Conservation (phyloP, 1,140 invertebrate genomes). For the Lepidurus arcticus region DNA sequence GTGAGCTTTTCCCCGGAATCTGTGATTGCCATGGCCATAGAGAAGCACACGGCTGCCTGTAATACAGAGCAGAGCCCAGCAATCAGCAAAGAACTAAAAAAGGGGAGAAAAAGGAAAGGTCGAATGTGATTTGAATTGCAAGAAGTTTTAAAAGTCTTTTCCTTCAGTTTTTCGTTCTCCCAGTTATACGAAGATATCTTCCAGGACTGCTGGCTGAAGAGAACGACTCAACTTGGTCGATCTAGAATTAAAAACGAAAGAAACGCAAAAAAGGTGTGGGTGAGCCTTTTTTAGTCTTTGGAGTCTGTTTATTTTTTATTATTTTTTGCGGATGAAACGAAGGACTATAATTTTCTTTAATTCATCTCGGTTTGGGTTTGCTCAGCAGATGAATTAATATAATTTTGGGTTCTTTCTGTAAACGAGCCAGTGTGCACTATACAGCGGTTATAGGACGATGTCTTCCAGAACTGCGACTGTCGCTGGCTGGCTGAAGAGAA, state of each 20-base stretch:
- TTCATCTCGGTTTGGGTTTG: not conserved
- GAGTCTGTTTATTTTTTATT: not conserved
- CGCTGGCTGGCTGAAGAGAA: too few relatives aligned
- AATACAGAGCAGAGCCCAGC: conserved; percentile 13
- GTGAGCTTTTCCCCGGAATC: conserved; percentile 7
- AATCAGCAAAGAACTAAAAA: conserved; percentile 2
- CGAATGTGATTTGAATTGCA: conserved; percentile 15
- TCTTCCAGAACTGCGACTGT: too few relatives aligned
- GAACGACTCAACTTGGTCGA: not conserved
- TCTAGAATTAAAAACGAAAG: not conserved
- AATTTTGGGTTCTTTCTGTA: not conserved
- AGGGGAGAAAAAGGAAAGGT: not conserved
- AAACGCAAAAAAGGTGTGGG: not conserved
- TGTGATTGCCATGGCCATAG: conserved; percentile 10
- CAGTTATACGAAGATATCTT: conserved; percentile 9
- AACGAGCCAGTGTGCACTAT: not conserved
- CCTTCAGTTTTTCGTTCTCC: not conserved
- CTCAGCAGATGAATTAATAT: not conserved
- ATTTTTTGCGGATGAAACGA: not conserved
- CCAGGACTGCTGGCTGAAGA: not conserved
- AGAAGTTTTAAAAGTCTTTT: not conserved
- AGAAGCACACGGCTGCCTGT: not conserved
- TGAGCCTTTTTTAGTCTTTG: not conserved
- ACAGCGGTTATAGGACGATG: not conserved
- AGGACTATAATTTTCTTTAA: too few relatives aligned